These are phyloP conservation scores for Venturia canescens DNA, from an alignment of 1,140 invertebrate genomes.

Conservation along the genomic window DNA sequence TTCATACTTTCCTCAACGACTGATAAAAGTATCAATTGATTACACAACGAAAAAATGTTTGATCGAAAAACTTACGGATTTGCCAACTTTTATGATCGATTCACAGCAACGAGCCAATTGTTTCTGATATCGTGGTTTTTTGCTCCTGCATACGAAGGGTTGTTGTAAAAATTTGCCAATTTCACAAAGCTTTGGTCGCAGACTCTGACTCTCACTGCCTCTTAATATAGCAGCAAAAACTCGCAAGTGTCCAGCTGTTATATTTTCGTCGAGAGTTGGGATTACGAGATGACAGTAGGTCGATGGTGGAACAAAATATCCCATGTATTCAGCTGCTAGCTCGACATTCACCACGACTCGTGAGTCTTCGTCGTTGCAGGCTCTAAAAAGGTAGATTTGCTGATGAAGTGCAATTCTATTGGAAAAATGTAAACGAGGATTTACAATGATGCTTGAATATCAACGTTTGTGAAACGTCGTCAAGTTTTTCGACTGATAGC, in stretches of 20 bases:
- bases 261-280: conserved; percentile 77
- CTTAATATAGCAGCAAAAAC: conserved; percentile 75
- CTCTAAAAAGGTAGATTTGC: conserved; percentile 59
- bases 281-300: conserved; percentile 79
- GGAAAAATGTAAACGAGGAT: conserved; percentile 5
- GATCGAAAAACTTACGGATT: conserved; percentile 61
- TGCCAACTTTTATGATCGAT: conserved; percentile 76
- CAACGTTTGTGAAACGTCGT: not conserved
- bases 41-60: not conserved
- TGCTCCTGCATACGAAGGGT: conserved; percentile 67
- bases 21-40: not conserved
- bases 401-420: not conserved
- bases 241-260: conserved; percentile 76
- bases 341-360: conserved; percentile 82
- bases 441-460: not conserved
- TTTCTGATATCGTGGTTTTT: conserved; percentile 66
- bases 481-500: not conserved
- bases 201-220: conserved; percentile 66
- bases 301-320: conserved; percentile 83
- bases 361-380: conserved; percentile 80
- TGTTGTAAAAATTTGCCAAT: conserved; percentile 71
- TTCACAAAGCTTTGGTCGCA: conserved; percentile 61
- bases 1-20: too few species aligned
- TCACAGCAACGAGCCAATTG: conserved; percentile 76
- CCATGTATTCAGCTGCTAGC: conserved; percentile 81